These are phyloP conservation scores for Pteronura brasiliensis DNA, from an alignment of 2,113 vertebrate species.

Conservation along the genomic window DNA sequence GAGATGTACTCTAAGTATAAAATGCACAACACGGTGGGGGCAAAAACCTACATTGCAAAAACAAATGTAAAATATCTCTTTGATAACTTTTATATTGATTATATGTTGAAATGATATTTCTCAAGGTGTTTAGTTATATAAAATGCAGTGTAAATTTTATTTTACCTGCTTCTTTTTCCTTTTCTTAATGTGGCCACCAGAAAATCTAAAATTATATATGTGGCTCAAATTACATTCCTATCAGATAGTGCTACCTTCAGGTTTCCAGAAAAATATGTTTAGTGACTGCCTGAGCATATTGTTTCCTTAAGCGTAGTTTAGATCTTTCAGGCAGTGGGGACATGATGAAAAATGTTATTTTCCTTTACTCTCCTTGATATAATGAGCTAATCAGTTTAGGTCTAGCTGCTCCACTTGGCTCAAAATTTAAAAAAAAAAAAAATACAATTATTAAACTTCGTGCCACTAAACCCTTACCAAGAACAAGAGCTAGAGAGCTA, in stretches of 20 bases:
- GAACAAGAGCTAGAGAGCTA: neutral
- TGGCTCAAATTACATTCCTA: neutral
- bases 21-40: neutral
- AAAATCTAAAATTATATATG: neutral
- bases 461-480: neutral
- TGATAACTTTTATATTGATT: neutral
- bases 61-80: neutral
- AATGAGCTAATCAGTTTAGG: neutral
- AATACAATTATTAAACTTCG: neutral
- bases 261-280: neutral
- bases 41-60: neutral
- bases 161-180: neutral
- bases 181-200: neutral
- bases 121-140: neutral
- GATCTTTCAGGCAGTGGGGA: neutral
- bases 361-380: neutral
- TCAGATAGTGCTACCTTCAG: neutral
- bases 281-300: neutral
- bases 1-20: neutral
- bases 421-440: neutral
- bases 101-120: neutral
- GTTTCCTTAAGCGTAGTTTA: neutral
- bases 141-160: neutral
- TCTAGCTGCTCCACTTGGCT: neutral
- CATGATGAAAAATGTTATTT: neutral